Conservation (phyloP, 2,888 invertebrate genomes). For the Melieria omissa region DNA sequence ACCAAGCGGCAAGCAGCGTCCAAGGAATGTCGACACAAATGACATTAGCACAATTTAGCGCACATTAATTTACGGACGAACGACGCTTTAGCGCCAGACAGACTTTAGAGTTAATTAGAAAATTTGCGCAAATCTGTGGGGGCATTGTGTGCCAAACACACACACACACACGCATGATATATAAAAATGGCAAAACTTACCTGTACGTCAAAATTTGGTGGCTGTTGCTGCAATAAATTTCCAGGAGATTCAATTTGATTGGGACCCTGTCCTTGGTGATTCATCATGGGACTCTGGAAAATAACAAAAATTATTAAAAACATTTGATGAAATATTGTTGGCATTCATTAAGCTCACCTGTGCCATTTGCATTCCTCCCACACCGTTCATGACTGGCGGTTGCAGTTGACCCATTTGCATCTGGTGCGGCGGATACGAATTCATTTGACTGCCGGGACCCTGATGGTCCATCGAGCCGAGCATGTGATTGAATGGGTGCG, state of each 20-base stretch:
- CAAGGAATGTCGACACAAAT: no score
- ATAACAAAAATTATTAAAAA: slow-evolving; percentile 1
- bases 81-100: no score
- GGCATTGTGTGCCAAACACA: neutral
- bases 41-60: no score
- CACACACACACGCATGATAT: neutral
- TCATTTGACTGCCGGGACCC: slow-evolving; percentile 53
- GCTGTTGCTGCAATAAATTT: slow-evolving; percentile 72
- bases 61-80: neutral
- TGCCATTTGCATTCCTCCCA: slow-evolving; percentile 66
- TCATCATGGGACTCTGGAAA: slow-evolving; percentile 66
- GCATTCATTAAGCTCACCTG: slow-evolving; percentile 53
- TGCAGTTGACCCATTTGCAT: slow-evolving; percentile 67
- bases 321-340: neutral
- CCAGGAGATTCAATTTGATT: slow-evolving; percentile 69
- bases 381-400: slow-evolving; percentile 65
- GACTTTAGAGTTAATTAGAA: no score
- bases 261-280: slow-evolving; percentile 64
- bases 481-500: slow-evolving; percentile 69
- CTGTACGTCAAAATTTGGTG: slow-evolving; percentile 84
- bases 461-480: slow-evolving; percentile 65
- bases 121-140: neutral
- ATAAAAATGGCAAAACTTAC: slow-evolving; percentile 67
- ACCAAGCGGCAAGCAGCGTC: no score
- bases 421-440: slow-evolving; percentile 65